Conservation (phyloP, 92 coral and sea anemone genomes). For the Montipora capitata region DNA sequence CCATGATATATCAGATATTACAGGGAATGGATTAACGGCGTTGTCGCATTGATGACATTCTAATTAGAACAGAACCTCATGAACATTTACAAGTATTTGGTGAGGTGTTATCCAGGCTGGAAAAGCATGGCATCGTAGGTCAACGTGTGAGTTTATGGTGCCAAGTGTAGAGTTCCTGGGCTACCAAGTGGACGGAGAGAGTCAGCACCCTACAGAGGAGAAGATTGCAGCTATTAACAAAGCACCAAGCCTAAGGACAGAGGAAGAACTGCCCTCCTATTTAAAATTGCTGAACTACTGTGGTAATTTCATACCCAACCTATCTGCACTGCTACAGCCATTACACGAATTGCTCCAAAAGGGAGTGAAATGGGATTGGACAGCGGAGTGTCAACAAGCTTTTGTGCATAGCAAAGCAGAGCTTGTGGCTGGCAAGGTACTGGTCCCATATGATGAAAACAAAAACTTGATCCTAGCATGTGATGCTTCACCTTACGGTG, state of each 20-base stretch:
- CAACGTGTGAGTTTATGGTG: slow-evolving; percentile 60
- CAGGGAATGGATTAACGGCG: slow-evolving; percentile 31
- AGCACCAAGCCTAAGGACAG: slow-evolving; percentile 57
- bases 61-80: slow-evolving; percentile 33
- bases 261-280: slow-evolving; percentile 62
- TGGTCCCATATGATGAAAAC: slow-evolving; percentile 65
- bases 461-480: slow-evolving; percentile 53
- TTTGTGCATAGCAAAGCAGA: slow-evolving; percentile 47
- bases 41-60: slow-evolving; percentile 4
- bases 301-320: slow-evolving; percentile 54
- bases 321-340: slow-evolving; percentile 57
- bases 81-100: slow-evolving; percentile 62
- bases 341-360: slow-evolving; percentile 57
- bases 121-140: slow-evolving; percentile 46
- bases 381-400: slow-evolving; percentile 48
- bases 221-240: slow-evolving; percentile 48
- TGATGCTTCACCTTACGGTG: slow-evolving; percentile 75
- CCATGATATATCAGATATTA: slow-evolving; percentile 56
- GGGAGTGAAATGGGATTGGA: slow-evolving; percentile 66
- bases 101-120: slow-evolving; percentile 48
- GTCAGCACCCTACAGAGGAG: slow-evolving; percentile 63
- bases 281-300: slow-evolving; percentile 68
- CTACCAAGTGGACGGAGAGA: slow-evolving; percentile 41
- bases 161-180: slow-evolving; percentile 61
- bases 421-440: slow-evolving; percentile 43